Percentiles rank a stretch among this genome's conserved stretches.
These are phyloP conservation scores for Epinotia ramella DNA, from an alignment of 2,888 invertebrate species.

Conservation along the genomic window DNA sequence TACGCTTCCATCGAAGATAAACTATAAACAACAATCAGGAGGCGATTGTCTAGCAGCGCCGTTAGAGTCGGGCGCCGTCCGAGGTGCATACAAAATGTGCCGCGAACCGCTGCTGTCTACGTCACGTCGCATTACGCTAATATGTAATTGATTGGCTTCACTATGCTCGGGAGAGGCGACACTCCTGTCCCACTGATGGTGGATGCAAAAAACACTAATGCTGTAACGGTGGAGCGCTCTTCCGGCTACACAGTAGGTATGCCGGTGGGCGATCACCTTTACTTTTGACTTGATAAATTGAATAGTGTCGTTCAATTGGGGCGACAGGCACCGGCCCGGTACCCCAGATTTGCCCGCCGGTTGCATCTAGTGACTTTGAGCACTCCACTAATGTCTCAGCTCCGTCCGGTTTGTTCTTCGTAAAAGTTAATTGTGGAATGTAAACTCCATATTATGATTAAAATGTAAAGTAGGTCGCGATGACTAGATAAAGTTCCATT, in stretches of 20 bases:
- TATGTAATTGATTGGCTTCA: slow-evolving; percentile 83
- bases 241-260: slow-evolving; percentile 63
- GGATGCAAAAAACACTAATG: slow-evolving; percentile 81
- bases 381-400: slow-evolving; percentile 55
- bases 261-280: slow-evolving; percentile 51
- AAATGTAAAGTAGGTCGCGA: slow-evolving; percentile 60
- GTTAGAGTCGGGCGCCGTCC: slow-evolving; percentile 64
- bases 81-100: slow-evolving; percentile 70
- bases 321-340: slow-evolving; percentile 56
- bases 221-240: slow-evolving; percentile 71
- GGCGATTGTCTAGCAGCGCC: slow-evolving; percentile 66
- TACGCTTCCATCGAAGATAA: slow-evolving; percentile 35
- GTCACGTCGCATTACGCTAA: slow-evolving; percentile 82
- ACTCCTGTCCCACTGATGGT: slow-evolving; percentile 78
- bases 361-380: slow-evolving; percentile 52
- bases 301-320: slow-evolving; percentile 61
- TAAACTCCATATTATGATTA: slow-evolving; percentile 61
- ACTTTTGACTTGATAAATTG: slow-evolving; percentile 64
- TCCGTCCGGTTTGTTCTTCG: slow-evolving; percentile 56
- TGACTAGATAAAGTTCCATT: slow-evolving; percentile 58
- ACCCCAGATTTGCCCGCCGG: slow-evolving; percentile 57
- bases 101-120: slow-evolving; percentile 70
- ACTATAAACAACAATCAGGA: slow-evolving; percentile 66
- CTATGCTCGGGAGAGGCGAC: slow-evolving; percentile 68
- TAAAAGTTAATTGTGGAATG: slow-evolving; percentile 54